Evolutionary conservation across 2,797 vertebrate genomes (phyloP).

Genomic region (Microctenopoma steveboyesi): DNA sequence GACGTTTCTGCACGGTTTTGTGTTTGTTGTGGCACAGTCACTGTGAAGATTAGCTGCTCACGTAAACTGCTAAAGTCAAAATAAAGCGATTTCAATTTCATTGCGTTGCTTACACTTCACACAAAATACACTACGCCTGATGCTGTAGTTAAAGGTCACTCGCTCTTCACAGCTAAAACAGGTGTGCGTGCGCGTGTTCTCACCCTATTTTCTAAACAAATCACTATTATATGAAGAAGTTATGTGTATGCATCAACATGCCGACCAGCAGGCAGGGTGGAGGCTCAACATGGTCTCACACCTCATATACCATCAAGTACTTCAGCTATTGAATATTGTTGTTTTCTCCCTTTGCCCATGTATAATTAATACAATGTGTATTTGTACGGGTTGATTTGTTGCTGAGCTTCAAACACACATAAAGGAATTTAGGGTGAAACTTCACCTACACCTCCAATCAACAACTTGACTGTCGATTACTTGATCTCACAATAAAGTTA

Average conservation of each 20-base stretch:
- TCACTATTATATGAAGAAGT: constrained; percentile 34
- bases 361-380: too few species aligned
- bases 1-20: too few species aligned
- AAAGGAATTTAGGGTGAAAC: constrained; percentile 1
- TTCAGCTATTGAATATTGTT: not conserved
- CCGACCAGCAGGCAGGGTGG: not conserved
- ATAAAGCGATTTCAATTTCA: too few species aligned
- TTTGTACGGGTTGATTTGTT: not conserved
- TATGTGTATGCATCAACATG: constrained; percentile 21
- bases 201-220: constrained; percentile 42
- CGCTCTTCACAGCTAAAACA: too few species aligned
- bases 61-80: too few species aligned
- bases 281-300: not conserved
- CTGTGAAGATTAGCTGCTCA: too few species aligned
- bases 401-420: constrained; percentile 6
- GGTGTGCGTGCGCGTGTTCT: not conserved
- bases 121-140: not conserved
- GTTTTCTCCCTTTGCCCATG: not conserved
- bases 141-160: not conserved
- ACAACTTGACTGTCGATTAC: not conserved
- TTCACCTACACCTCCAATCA: not conserved
- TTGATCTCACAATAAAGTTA: constrained; percentile 3
- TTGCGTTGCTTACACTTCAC: too few species aligned
- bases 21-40: too few species aligned
- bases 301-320: constrained; percentile 1